Evolutionary conservation across 1,140 invertebrate species (phyloP), one percentile per base, ranked within the genome.

Genomic region (Cataglyphis hispanica): DNA sequence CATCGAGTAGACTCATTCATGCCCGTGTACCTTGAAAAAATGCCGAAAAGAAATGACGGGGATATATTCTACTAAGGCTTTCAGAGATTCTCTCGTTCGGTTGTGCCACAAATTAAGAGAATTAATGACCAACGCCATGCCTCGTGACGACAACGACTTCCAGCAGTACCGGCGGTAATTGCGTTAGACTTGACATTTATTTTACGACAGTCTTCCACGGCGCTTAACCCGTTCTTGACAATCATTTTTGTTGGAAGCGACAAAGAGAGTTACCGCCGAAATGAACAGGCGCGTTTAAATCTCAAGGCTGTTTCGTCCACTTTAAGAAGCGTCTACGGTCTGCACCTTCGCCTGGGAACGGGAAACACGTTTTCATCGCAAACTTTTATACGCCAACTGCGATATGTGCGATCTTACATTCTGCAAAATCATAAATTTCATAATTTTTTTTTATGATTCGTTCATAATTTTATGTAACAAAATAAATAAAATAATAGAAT

Each of bases 101-200:
- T 77, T 88, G 67, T 75, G 78, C 67, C 89, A 88, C 88, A 90
- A 90, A 84, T 90, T 90, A 90, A 89, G 43, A 86, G 77, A 90
- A 90, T 90, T 90, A 90, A 90, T 84, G 89, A 90, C 83, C 77
- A 53, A 75, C 64, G 61, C 34, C 27, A 67, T 66, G 74, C 11
- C 77, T 80, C 25, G 80, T 58, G 89, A 89, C 86, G 84, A 84
- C 88, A 84, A 63, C 67, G 77, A 56, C 75, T 46, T 43, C 76
- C 69, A 46, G 63, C 66, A 60, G 60, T 61, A 61, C 83, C 67
- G 80, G 60, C 58, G 61, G 83, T 87, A 89, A 90, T 90, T 84
- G 88, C 88, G 86, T 90, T 90, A 86, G 83, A 46, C 86, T 83
- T 87, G 88, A 90, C 88, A 63, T 90, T 90, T 87, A 87, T 90